Base-by-base conservation (phyloP, 2,888 invertebrate genomes). In the Caenorhabditis panamensis region DNA sequence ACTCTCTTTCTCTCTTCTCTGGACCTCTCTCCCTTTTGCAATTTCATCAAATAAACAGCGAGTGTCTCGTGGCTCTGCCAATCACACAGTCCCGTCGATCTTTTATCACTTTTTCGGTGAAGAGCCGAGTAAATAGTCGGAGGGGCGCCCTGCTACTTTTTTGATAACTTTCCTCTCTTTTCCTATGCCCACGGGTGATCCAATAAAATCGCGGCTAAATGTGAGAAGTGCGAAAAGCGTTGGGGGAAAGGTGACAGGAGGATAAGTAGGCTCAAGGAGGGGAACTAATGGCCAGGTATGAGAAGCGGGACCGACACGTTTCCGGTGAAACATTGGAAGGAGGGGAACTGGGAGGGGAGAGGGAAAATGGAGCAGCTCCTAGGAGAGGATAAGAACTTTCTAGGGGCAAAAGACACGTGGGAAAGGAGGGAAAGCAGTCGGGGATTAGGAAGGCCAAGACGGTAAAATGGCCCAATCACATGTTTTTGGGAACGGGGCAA, bases 31-130 rank as follows among this genome's bases (percentile, higher is more conserved):
- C 41, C 13, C 41, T 41, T 16, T 16, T 13, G 41, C 9, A 13
- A 41, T 37, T 54, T 22, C 24, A 69, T 69, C 71, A 54, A 71
- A 62, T 54, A 71, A 62, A 71, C 62, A 71, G 37, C 36, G 44
- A 1, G 6, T 13, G 16, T 26, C 9, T 61, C 54, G 53, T 26
- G 61, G 28, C 26, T 69, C 26, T 51, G 8, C 4, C 24, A 24
- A 71, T 71, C 62, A 41, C 51, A 31, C 31, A 44, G 16, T 26
- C 26, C 28, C 54, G 31, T 31, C 8, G 16, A 63, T 64, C 37
- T 73, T 73, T 66, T 73, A 73, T 73, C 73, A 73, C 73, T 66
- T 73, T 62, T 73, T 64, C 66, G 64, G 66, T 73, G 73, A 73
- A 73, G 73, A 66, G 73, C 37, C 51, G 49, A 58, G 64, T 63